Evolutionary conservation across 2,888 invertebrate genomes (phyloP).

Genomic region (Luffia ferchaultella): DNA sequence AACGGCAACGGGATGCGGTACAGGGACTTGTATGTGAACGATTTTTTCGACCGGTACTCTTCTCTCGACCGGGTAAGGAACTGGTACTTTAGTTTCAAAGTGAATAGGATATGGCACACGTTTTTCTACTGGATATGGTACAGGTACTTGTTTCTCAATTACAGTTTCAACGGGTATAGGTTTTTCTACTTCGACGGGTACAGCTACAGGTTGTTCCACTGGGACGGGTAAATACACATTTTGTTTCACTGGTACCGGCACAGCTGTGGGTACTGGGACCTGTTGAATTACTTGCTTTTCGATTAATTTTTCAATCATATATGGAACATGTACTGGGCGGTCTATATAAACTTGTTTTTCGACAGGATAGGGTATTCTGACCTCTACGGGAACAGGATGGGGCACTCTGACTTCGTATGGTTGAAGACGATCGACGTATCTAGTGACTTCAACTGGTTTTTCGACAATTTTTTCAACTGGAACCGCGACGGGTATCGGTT

Average conservation of each 20-base stretch:
- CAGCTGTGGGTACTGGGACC: slow-evolving; percentile 47
- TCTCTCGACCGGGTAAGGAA: slow-evolving; percentile 63
- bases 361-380: slow-evolving; percentile 47
- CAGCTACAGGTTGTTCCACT: slow-evolving; percentile 34
- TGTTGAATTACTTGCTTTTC: slow-evolving; percentile 54
- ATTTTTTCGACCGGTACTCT: slow-evolving; percentile 58
- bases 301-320: slow-evolving; percentile 56
- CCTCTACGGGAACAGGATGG: slow-evolving; percentile 30
- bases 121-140: slow-evolving; percentile 44
- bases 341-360: slow-evolving; percentile 61
- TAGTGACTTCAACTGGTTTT: slow-evolving; percentile 57
- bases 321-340: slow-evolving; percentile 52
- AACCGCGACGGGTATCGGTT: slow-evolving; percentile 49
- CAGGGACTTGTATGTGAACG: slow-evolving; percentile 44
- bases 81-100: slow-evolving; percentile 22
- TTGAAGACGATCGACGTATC: slow-evolving; percentile 61
- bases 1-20: slow-evolving; percentile 40
- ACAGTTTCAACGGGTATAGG: slow-evolving; percentile 32
- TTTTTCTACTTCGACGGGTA: slow-evolving; percentile 60
- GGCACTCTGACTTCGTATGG: slow-evolving; percentile 65
- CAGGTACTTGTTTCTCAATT: slow-evolving; percentile 27
- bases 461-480: slow-evolving; percentile 61
- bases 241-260: slow-evolving; percentile 41
- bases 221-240: slow-evolving; percentile 38
- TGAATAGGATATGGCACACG: slow-evolving; percentile 27